Evolutionary conservation across 2,113 vertebrate genomes (phyloP).

Genomic region (Cinclus cinclus): DNA sequence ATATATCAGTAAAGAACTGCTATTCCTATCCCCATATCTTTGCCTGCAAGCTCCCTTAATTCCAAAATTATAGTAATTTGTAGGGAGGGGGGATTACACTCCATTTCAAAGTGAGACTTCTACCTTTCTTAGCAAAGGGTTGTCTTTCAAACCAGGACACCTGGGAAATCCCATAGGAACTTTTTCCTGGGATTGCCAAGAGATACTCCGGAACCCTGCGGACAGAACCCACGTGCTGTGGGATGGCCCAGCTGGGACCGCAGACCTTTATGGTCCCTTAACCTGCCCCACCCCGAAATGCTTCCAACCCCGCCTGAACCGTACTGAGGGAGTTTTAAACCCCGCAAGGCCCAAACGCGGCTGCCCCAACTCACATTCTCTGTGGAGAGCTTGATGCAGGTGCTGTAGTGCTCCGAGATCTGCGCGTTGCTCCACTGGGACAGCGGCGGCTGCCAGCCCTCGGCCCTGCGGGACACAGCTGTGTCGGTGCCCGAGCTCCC

Average conservation of each 20-base stretch:
- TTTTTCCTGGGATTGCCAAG: too few relatives aligned
- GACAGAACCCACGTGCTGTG: neutral
- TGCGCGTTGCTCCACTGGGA: conserved; percentile 86
- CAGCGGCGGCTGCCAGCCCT: conserved; percentile 4
- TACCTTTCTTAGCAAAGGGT: too few relatives aligned
- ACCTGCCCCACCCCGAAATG: rapidly evolving
- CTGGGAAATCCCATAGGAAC: neutral
- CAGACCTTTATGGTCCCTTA: too few relatives aligned
- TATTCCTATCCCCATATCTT: too few relatives aligned
- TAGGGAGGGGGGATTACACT: too few relatives aligned
- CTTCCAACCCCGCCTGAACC: neutral
- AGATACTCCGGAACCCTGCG: neutral
- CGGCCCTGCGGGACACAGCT: conserved; percentile 33
- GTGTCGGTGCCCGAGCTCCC: neutral
- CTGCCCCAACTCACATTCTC: conserved; percentile 86
- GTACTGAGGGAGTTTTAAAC: too few relatives aligned
- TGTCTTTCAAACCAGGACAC: too few relatives aligned
- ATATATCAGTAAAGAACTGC: too few relatives aligned
- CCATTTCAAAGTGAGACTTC: too few relatives aligned
- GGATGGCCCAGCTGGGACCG: neutral
- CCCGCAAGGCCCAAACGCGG: rapidly evolving
- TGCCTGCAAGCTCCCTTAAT: too few relatives aligned
- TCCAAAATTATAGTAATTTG: too few relatives aligned
- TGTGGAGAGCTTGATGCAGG: conserved; percentile 92
- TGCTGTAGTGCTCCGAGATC: conserved; percentile 93